Conservation (phyloP, 2,113 vertebrate species). For the Erinaceus europaeus region DNA sequence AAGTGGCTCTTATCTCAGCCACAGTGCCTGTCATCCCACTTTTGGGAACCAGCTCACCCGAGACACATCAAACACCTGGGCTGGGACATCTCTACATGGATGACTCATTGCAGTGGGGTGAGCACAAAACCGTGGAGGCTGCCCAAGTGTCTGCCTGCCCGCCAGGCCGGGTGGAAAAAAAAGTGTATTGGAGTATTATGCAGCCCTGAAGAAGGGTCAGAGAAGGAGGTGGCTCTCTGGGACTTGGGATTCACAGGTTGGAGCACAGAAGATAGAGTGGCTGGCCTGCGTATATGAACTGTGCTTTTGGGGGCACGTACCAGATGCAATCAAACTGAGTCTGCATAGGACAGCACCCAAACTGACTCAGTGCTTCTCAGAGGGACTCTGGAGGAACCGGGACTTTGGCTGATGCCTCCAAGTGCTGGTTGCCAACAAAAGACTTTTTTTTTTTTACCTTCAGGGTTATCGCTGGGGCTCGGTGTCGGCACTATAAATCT, state of each 20-base stretch:
- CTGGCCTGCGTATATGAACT: neutral
- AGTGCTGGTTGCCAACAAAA: too few relatives aligned
- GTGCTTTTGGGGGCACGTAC: too few relatives aligned
- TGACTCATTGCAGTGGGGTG: fast-evolving
- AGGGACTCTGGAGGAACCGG: neutral
- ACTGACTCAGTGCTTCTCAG: neutral
- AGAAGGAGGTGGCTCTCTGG: neutral
- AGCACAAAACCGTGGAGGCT: neutral
- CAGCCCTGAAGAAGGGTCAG: neutral
- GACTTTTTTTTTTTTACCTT: too few relatives aligned
- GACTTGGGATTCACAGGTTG: too few relatives aligned
- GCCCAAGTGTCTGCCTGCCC: neutral
- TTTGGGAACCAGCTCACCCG: conserved; percentile 35
- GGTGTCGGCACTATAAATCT: too few relatives aligned
- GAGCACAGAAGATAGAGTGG: neutral
- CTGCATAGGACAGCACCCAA: too few relatives aligned
- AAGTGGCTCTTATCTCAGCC: neutral
- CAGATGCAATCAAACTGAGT: too few relatives aligned
- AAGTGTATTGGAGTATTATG: neutral
- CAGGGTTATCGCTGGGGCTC: too few relatives aligned
- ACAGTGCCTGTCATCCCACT: neutral
- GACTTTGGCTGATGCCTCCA: too few relatives aligned
- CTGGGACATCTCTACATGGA: neutral
- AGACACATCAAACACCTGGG: neutral
- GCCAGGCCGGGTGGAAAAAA: neutral